Base-by-base conservation (phyloP, 2,888 invertebrate genomes). In the Eumacrocentrus americanus region DNA sequence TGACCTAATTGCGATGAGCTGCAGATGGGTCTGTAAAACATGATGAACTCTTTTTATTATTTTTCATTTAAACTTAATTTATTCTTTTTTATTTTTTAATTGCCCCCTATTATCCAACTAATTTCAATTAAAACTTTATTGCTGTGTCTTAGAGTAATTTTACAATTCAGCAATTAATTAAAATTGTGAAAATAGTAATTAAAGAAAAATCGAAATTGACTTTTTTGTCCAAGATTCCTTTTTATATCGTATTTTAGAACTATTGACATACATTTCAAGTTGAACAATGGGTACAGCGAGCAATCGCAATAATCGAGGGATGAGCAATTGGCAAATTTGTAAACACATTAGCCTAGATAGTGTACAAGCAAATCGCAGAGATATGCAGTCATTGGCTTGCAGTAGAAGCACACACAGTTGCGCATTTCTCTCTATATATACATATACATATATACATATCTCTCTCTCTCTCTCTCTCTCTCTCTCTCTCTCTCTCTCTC, bases 301-400 rank as follows among this genome's bases (percentile, higher is more conserved):
- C 46, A 46, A 46, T 29, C 22, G 42, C 2, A 38, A 42, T 40
- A 53, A 53, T 23, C 16, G 14, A n/a, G 5, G 16, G 38, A 25
- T 53, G 25, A 25, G 38, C 53, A 40, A 25, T 42, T 42, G 40
- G 29, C 25, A 42, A 16, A 42, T 42, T 29, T 22, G 42, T 53
- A 53, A 53, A 53, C 53, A 53, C 53, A 53, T 53, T 53, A 40
- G 38, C 53, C 12, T 7, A 23, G 14, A 53, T 53, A 42, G 40
- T 23, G 23, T 38, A 14, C 7, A 2, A 18, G 35, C n/a, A 42
- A 53, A 53, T 53, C 42, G 14, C 29, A 42, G 23, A 42, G 25
- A 23, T 40, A 40, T 40, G 14, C 3, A 40, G 25, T 12, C 12
- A 23, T 46, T 23, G 46, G 46, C n/a, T 46, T 23, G 23, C 4